These are phyloP conservation scores for Nemurella pictetii DNA, from an alignment of 2,888 invertebrate genomes.

Conservation along the genomic window DNA sequence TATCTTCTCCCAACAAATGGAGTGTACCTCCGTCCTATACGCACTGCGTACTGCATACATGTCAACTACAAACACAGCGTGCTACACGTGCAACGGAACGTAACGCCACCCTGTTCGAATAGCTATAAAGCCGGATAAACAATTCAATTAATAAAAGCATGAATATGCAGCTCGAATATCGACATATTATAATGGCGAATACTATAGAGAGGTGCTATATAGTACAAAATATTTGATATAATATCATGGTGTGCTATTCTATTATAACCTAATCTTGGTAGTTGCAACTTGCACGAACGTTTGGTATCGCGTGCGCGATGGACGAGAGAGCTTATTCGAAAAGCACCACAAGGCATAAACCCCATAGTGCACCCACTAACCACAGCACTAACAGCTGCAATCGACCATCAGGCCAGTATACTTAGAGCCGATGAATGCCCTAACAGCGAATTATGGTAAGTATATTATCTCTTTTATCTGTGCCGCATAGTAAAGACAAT, in stretches of 20 bases:
- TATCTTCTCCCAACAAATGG: too few relatives aligned
- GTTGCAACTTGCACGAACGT: background rate
- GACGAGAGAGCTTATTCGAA: background rate
- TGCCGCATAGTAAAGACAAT: background rate
- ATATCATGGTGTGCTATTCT: background rate
- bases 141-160: background rate
- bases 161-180: background rate
- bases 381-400: background rate
- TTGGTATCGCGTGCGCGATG: background rate
- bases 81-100: too few relatives aligned
- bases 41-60: background rate
- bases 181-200: background rate
- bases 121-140: background rate
- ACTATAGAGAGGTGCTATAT: too few relatives aligned
- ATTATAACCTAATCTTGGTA: background rate
- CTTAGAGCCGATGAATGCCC: background rate
- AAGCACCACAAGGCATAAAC: background rate
- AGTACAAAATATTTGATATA: background rate
- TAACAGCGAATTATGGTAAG: background rate
- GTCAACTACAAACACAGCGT: background rate
- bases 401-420: background rate
- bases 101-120: background rate
- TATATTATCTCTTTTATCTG: background rate
- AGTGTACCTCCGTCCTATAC: background rate
- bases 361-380: background rate